phyloP scores from a whole-genome alignment of 2,113 vertebrate genomes.

The Ciconia boyciana region DNA sequence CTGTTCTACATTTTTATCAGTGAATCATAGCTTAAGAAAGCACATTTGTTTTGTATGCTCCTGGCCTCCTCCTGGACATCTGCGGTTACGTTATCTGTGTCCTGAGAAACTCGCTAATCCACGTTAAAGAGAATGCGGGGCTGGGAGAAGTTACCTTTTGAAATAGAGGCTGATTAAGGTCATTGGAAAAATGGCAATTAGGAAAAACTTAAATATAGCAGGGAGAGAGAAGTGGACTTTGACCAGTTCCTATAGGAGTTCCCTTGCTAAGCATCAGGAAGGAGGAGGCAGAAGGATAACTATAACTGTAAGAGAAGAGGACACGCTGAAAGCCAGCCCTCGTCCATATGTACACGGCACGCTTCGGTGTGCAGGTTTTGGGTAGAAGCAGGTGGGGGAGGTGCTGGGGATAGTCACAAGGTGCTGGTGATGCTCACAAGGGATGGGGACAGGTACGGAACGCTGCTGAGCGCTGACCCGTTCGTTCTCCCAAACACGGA shows the following conservation, averaged over 20 bases:
- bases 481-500: fast-evolving
- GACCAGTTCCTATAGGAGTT: not conserved
- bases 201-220: not conserved
- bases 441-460: not conserved
- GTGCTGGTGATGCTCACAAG: not conserved
- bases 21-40: not conserved
- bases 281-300: not conserved
- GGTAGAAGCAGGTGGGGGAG: not conserved
- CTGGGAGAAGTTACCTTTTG: not conserved
- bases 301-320: not conserved
- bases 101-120: not conserved
- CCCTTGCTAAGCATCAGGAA: not conserved
- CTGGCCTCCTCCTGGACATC: not conserved
- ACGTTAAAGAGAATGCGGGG: not conserved
- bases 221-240: not conserved
- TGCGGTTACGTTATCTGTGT: fast-evolving
- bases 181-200: not conserved
- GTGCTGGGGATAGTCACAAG: not conserved
- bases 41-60: not conserved
- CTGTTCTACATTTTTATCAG: not conserved
- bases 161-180: not conserved
- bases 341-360: fast-evolving
- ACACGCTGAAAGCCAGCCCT: not conserved
- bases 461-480: fast-evolving
- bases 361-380: fast-evolving